phyloP scores from a whole-genome alignment of 2,797 vertebrate species.

The Diplodus puntazzo region DNA sequence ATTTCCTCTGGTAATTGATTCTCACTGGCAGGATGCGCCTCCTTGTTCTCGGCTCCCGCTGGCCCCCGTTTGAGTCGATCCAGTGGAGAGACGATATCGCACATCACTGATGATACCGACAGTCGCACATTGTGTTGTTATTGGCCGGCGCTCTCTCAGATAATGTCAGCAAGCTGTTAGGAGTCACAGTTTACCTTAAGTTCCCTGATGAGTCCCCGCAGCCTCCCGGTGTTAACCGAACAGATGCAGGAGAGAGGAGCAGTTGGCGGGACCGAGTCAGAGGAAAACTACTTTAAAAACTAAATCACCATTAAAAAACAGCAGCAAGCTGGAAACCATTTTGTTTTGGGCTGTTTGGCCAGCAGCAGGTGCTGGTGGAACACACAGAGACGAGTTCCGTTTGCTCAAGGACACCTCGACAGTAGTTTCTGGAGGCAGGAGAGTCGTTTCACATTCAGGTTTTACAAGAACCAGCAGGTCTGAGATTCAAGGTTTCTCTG shows the following conservation, averaged over 20 bases:
- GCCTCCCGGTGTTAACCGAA: constrained; percentile 7
- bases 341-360: constrained; percentile 54
- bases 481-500: constrained; percentile 21
- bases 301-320: constrained; percentile 39
- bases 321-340: constrained; percentile 38
- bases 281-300: constrained; percentile 30
- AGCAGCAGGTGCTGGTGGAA: constrained; percentile 61
- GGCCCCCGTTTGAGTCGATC: not conserved
- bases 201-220: constrained; percentile 25
- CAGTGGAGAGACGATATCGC: constrained; percentile 9
- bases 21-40: not conserved
- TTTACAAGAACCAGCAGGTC: constrained; percentile 41
- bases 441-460: constrained; percentile 6
- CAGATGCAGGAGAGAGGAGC: constrained; percentile 38
- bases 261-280: not conserved
- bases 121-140: constrained; percentile 5
- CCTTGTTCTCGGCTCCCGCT: not conserved
- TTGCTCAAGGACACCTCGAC: constrained; percentile 60
- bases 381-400: constrained; percentile 51
- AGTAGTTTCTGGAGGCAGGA: constrained; percentile 11
- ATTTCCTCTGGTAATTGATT: not conserved
- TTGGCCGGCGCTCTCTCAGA: not conserved
- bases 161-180: constrained; percentile 28
- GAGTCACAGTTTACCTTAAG: constrained; percentile 6
- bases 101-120: constrained; percentile 14